phyloP scores from a whole-genome alignment of 2,888 invertebrate genomes.

The Tipula confusa region DNA sequence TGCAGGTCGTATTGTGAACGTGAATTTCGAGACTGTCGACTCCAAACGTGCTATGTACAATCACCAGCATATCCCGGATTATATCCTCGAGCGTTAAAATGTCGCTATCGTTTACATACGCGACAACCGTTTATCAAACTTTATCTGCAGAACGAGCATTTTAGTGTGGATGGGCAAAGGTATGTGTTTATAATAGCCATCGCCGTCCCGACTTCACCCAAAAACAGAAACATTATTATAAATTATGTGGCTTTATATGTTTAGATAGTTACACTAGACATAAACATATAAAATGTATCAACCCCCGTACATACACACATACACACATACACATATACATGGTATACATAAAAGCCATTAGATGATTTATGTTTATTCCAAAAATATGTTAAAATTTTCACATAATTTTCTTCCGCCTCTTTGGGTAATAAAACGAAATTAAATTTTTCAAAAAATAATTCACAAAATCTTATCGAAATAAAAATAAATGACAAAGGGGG shows the following conservation, averaged over 20 bases:
- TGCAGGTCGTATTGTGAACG: constrained; percentile 80
- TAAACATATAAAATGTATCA: not conserved
- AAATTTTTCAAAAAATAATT: not conserved
- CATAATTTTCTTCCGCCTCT: constrained; percentile 21
- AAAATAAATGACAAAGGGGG: not conserved
- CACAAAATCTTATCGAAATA: not conserved
- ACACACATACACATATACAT: too few species aligned
- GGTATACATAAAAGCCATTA: not conserved
- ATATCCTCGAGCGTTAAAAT: constrained; percentile 84
- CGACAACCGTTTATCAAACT: constrained; percentile 83
- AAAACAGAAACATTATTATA: not conserved
- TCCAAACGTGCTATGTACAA: constrained; percentile 91
- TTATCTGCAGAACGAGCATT: constrained; percentile 89
- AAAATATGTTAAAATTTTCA: constrained; percentile 27
- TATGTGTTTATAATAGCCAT: constrained; percentile 37
- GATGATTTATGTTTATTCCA: constrained; percentile 12
- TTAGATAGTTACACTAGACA: not conserved
- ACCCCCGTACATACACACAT: not conserved
- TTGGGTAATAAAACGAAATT: not conserved
- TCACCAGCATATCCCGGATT: constrained; percentile 90
- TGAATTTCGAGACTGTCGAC: constrained; percentile 78
- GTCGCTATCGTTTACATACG: constrained; percentile 86
- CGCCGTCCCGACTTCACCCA: not conserved
- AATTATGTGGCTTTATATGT: too few species aligned
- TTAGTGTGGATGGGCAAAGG: constrained; percentile 86